Percentiles rank a stretch among this genome's conserved stretches.
These are phyloP conservation scores for Oenanthe melanoleuca DNA, from an alignment of 2,113 vertebrate species.

Conservation along the genomic window DNA sequence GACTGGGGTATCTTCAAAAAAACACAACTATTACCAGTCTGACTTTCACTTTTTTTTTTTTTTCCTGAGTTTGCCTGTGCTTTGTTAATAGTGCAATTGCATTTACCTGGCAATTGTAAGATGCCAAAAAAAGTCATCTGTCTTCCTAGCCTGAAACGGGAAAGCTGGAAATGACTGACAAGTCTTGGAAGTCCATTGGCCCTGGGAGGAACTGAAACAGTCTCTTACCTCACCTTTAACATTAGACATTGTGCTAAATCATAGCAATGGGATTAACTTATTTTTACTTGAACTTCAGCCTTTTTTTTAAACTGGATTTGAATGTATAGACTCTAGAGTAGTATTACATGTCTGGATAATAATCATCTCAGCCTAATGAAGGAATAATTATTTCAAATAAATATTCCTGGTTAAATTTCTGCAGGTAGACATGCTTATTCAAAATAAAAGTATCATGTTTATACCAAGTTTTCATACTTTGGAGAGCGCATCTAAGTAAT, in stretches of 20 bases:
- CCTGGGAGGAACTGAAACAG: background rate
- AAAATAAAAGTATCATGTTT: background rate
- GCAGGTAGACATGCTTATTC: background rate
- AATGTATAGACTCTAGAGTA: background rate
- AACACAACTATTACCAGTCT: background rate
- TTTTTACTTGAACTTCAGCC: background rate
- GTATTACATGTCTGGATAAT: background rate
- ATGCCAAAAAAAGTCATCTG: background rate
- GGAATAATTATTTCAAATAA: background rate
- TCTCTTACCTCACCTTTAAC: background rate
- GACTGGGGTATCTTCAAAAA: background rate
- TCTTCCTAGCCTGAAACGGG: background rate
- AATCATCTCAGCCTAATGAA: background rate
- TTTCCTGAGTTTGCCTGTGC: background rate
- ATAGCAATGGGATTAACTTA: background rate
- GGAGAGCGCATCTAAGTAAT: background rate
- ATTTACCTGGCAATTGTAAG: background rate
- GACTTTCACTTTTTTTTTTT: background rate
- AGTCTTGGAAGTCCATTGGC: background rate
- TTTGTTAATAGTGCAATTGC: background rate
- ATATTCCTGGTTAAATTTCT: background rate
- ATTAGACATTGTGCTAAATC: background rate
- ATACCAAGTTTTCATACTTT: background rate
- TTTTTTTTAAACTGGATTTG: background rate
- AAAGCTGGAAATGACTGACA: background rate